Conservation (phyloP, 2,888 invertebrate species). For the Liodrosophila aerea region DNA sequence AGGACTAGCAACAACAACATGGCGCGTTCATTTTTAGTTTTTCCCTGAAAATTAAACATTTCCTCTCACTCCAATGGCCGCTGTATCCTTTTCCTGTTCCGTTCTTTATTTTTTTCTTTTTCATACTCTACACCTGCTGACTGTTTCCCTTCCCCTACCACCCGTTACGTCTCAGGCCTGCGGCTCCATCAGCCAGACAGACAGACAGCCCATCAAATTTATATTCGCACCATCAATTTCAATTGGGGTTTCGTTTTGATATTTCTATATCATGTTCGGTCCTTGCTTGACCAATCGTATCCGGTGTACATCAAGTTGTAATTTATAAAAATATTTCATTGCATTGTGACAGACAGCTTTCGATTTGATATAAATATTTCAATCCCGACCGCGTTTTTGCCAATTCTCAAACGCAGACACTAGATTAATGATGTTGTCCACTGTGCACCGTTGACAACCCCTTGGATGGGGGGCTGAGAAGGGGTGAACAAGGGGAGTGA, state of each 20-base stretch:
- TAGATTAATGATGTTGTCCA: constrained; percentile 72
- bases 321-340: constrained; percentile 75
- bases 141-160: constrained; percentile 7
- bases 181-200: constrained; percentile 28
- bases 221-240: constrained; percentile 70
- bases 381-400: constrained; percentile 49
- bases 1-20: constrained; percentile 30
- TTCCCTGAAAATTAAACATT: constrained; percentile 53
- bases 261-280: constrained; percentile 48
- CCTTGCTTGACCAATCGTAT: constrained; percentile 53
- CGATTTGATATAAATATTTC: constrained; percentile 78
- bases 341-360: constrained; percentile 76
- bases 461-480: constrained; percentile 13
- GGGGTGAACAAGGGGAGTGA: not conserved
- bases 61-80: constrained; percentile 22
- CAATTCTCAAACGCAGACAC: constrained; percentile 32
- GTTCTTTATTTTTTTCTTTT: constrained; percentile 17
- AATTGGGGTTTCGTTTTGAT: constrained; percentile 53
- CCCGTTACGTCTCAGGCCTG: constrained; percentile 10
- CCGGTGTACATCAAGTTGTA: constrained; percentile 58
- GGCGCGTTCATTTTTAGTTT: constrained; percentile 52
- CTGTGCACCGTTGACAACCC: constrained; percentile 62
- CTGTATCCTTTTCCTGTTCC: constrained; percentile 46
- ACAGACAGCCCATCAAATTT: constrained; percentile 62
- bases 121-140: constrained; percentile 71